Evolutionary conservation across 2,888 invertebrate genomes (phyloP), one percentile per base, ranked within the genome.

Genomic region (Idaea straminata): DNA sequence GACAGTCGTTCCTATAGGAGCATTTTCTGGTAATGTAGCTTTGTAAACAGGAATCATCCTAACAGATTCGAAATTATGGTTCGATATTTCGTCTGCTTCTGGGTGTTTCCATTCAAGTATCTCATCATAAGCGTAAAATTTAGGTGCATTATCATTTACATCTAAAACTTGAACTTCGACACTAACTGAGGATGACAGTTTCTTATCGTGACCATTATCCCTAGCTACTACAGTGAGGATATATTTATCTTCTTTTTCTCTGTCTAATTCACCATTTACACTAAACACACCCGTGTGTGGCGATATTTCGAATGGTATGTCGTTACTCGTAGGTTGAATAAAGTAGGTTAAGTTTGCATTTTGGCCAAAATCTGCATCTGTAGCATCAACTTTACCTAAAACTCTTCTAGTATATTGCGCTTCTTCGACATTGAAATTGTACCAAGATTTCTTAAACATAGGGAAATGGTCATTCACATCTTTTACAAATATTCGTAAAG

Each of bases 401-500:
- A 95, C 94, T 70, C 94, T 94, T 72, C 95, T 93, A 0, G 94
- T 94, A 79, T 97, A 97, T 35, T 94, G 93, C 0, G 97, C 97
- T 88, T 98, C 98, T 63, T 96, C 94, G 0, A 97, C 94, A 77
- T 97, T 96, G 73, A 97, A 98, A 63, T 94, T 96, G 80, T 98
- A 98, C 95, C 95, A 96, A 0, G 96, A 95, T 74, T 96, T 96
- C 73, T 95, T 95, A 72, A 98, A 98, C 71, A 95, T 94, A 0
- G 98, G 98, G 5, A 96, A 95, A 81, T 98, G 97, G 76, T 98
- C 96, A 83, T 98, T 98, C 0, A 97, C 94, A 78, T 97, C 97
- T 76, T 94, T 94, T 0, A 97, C 94, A 62, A 94, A 94, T n/a
- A 98, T 93, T 73, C 95, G 93, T 4, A 97, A 85, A 5, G 95